A percentile compares a stretch with the other conserved stretches of the same genome.
Evolutionary conservation across 2,888 invertebrate species (phyloP).

Genomic region (Hypena proboscidalis): DNA sequence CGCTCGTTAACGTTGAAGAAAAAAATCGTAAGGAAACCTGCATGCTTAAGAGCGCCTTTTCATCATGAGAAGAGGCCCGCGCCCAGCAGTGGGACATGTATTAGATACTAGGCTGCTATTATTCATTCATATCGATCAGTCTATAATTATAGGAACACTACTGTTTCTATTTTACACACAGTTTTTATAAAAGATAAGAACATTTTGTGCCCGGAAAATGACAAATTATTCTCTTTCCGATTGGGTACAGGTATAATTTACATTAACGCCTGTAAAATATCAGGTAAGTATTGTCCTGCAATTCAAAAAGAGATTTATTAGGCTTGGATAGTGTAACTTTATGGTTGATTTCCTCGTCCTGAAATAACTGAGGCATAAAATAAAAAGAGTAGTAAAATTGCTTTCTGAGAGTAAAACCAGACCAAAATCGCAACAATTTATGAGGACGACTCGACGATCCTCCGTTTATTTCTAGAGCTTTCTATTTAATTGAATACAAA

Average conservation of each 20-base stretch:
- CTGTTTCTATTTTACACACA: no score
- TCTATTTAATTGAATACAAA: constrained; percentile 82
- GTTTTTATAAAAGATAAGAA: constrained; percentile 16
- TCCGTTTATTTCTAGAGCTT: constrained; percentile 72
- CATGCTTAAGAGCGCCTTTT: no score
- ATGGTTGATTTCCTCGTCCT: constrained; percentile 23
- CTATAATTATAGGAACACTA: no score
- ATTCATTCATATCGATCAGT: no score
- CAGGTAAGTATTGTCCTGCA: constrained; percentile 22
- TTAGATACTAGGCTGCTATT: no score
- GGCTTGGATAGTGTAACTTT: constrained; percentile 4
- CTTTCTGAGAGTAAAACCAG: constrained; percentile 58
- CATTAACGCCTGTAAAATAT: constrained; percentile 25
- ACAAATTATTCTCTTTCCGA: constrained; percentile 10
- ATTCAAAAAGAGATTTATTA: constrained; percentile 16
- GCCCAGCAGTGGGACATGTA: no score
- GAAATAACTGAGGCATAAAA: constrained; percentile 20
- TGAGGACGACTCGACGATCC: constrained; percentile 60
- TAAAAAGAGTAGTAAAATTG: constrained; percentile 39
- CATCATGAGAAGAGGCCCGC: no score
- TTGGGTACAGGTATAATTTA: constrained; percentile 10
- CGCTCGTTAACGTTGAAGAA: no score
- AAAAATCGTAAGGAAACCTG: no score
- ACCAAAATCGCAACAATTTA: constrained; percentile 59
- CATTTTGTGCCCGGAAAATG: not conserved